Evolutionary conservation across 2,888 invertebrate species (phyloP).

Genomic region (Barypeithes pellucidus): DNA sequence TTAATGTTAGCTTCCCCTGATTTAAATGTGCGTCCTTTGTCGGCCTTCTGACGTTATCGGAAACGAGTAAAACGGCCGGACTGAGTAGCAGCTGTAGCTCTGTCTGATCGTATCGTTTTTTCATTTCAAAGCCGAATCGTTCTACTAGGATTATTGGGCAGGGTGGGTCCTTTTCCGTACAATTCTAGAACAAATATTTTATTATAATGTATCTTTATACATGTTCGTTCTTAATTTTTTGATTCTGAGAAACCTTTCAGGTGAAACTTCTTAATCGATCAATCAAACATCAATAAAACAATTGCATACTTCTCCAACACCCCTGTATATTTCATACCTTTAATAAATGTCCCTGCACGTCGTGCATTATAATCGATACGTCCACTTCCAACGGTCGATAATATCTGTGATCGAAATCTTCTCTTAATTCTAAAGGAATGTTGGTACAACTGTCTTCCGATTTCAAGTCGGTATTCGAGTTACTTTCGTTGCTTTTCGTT

Average conservation of each 20-base stretch:
- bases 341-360: constrained; percentile 94
- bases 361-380: constrained; percentile 94
- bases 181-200: constrained; percentile 75
- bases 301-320: too few relatives aligned
- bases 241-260: too few relatives aligned
- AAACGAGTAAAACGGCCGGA: constrained; percentile 88
- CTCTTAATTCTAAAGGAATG: constrained; percentile 85
- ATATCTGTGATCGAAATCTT: constrained; percentile 87
- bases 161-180: constrained; percentile 90
- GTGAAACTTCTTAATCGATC: too few relatives aligned
- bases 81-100: constrained; percentile 91
- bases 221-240: too few relatives aligned
- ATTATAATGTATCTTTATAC: too few relatives aligned
- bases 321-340: constrained; percentile 74
- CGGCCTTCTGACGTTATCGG: constrained; percentile 82
- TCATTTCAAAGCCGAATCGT: constrained; percentile 97
- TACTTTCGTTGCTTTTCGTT: constrained; percentile 67
- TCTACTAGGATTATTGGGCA: constrained; percentile 93
- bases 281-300: too few relatives aligned
- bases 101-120: constrained; percentile 93
- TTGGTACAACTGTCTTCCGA: constrained; percentile 79
- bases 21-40: constrained; percentile 82
- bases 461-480: constrained; percentile 71
- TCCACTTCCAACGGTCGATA: constrained; percentile 94
- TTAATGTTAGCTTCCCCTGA: constrained; percentile 89